A percentile compares a stretch with the other conserved stretches of the same genome.
Evolutionary conservation across 2,797 vertebrate genomes (phyloP).

Genomic region (Sebastes melanostomus): DNA sequence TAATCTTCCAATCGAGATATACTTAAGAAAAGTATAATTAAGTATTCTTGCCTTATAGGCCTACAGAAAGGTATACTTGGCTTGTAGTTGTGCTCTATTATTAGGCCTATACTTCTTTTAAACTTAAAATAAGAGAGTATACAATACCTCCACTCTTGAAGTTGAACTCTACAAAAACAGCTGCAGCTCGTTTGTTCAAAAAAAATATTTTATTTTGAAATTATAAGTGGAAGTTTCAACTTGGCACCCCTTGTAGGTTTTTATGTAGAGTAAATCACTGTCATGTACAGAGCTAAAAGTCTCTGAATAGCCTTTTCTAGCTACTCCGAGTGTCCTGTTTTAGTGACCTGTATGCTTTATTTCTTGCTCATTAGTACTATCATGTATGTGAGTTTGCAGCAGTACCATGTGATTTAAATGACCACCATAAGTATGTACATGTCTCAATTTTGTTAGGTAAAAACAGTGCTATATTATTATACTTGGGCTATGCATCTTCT

Average conservation of each 20-base stretch:
- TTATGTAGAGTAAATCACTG: neutral
- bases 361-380: neutral
- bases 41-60: no score
- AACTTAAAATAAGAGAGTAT: neutral
- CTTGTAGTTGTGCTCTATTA: no score
- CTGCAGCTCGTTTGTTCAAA: neutral
- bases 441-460: neutral
- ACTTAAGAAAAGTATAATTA: no score
- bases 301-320: neutral
- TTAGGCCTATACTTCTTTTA: no score
- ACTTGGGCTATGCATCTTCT: no score
- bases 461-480: no score
- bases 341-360: neutral
- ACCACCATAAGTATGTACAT: neutral
- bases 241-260: no score
- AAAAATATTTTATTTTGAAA: rapidly evolving
- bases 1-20: no score
- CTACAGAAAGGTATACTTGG: no score
- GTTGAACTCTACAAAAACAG: neutral
- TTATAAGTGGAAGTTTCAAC: no score
- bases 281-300: neutral
- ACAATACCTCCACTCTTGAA: neutral
- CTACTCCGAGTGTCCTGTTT: neutral
- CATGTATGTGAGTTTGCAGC: neutral
- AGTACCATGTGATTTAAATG: neutral